Conservation (phyloP, 2,888 invertebrate species). For the Stenichneumon culpator region DNA sequence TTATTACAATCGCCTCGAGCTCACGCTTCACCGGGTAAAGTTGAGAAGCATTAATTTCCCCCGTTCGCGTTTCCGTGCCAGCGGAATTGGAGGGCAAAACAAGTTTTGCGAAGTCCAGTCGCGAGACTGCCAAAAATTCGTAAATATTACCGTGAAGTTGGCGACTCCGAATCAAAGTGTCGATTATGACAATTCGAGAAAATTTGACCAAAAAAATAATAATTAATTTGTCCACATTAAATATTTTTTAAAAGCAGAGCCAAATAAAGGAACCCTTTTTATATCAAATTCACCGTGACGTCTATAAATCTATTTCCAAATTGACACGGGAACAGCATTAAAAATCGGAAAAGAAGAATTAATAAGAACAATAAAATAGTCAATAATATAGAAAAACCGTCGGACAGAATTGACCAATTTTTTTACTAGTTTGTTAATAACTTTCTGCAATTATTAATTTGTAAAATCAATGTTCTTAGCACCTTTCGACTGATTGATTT, state of each 20-base stretch:
- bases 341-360: background rate
- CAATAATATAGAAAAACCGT: background rate
- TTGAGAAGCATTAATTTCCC: background rate
- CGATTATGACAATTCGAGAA: background rate
- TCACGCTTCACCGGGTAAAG: background rate
- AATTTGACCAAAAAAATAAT: background rate
- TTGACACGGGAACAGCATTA: slow-evolving; percentile 20
- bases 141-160: background rate
- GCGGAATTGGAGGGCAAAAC: background rate
- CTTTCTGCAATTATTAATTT: background rate
- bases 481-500: background rate
- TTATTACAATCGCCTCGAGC: background rate
- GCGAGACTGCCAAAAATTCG: background rate
- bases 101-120: background rate
- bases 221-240: background rate
- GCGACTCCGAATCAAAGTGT: background rate
- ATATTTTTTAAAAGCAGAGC: background rate
- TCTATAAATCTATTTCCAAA: background rate
- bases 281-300: background rate
- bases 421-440: background rate
- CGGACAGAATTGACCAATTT: background rate
- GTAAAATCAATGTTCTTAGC: background rate
- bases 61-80: background rate
- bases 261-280: background rate
- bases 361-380: background rate